phyloP scores from a whole-genome alignment of 2,888 invertebrate genomes.

The Catonia carolina region DNA sequence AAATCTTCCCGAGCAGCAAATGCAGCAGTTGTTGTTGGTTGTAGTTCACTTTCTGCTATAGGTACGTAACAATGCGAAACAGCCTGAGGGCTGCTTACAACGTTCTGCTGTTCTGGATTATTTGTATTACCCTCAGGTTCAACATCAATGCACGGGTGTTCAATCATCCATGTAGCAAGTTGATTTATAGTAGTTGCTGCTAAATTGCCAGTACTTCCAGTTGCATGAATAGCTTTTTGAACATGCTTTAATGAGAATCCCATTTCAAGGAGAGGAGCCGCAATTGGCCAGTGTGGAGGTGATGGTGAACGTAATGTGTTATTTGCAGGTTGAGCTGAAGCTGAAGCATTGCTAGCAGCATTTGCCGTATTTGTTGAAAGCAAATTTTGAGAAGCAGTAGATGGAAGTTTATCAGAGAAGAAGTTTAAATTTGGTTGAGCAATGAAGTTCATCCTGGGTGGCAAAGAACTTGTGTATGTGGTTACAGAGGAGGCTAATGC shows the following conservation, averaged over 20 bases:
- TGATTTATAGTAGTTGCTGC: constrained; percentile 46
- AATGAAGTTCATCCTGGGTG: too few species aligned
- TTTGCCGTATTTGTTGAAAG: background rate
- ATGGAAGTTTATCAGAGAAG: too few species aligned
- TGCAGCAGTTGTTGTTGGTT: too few species aligned
- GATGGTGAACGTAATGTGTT: constrained; percentile 24
- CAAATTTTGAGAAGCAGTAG: too few species aligned
- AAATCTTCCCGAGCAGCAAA: too few species aligned
- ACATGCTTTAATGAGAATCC: constrained; percentile 54
- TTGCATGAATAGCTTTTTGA: constrained; percentile 49
- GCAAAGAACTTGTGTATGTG: too few species aligned
- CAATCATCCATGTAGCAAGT: constrained; percentile 58
- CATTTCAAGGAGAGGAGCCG: constrained; percentile 54
- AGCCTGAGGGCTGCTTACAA: constrained; percentile 16
- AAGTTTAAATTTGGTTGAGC: too few species aligned
- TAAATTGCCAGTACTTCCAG: constrained; percentile 44
- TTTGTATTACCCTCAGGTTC: constrained; percentile 17
- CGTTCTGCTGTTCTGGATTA: constrained; percentile 5
- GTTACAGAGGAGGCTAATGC: too few species aligned
- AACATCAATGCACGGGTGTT: constrained; percentile 48
- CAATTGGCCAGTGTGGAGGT: constrained; percentile 43
- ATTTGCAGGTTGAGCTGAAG: background rate
- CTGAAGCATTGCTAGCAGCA: background rate
- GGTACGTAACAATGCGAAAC: background rate
- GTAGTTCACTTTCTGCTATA: too few species aligned